These are phyloP conservation scores for Geotrypetes seraphini DNA, from an alignment of 2,797 vertebrate genomes.

Conservation along the genomic window DNA sequence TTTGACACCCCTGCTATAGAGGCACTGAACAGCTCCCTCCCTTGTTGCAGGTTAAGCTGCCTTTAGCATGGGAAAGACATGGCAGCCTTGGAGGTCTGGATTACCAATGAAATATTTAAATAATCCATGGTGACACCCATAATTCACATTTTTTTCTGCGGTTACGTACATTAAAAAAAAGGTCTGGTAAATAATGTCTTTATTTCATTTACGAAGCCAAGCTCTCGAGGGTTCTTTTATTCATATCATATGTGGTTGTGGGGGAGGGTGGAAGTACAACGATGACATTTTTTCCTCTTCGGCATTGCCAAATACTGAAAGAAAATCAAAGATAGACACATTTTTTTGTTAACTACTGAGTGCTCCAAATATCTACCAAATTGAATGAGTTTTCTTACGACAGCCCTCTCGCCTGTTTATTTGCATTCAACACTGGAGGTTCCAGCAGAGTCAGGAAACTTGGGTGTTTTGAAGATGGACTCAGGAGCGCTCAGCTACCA, in stretches of 20 bases:
- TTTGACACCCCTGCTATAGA: no score
- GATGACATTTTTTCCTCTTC: conserved; percentile 16
- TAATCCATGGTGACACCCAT: conserved; percentile 14
- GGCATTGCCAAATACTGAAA: conserved; percentile 17
- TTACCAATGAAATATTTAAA: conserved; percentile 26
- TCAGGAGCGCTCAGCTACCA: not conserved
- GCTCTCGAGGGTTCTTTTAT: conserved; percentile 34
- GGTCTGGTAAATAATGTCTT: conserved; percentile 15
- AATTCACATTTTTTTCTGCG: conserved; percentile 28
- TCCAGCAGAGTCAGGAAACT: no score
- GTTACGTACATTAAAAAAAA: conserved; percentile 26
- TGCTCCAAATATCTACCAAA: conserved; percentile 7
- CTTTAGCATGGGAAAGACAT: conserved; percentile 17
- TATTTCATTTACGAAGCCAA: conserved; percentile 33
- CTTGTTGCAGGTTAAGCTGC: conserved; percentile 11
- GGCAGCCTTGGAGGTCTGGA: conserved; percentile 19
- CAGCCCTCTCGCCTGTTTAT: no score
- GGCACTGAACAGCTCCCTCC: conserved; percentile 4
- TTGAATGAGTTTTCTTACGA: no score
- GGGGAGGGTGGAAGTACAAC: conserved; percentile 21
- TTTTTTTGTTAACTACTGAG: conserved; percentile 26
- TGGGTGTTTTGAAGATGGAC: no score
- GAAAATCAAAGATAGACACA: conserved; percentile 18
- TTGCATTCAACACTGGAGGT: no score
- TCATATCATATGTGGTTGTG: conserved; percentile 27